Conservation (phyloP, 1,140 invertebrate species). For the Hydropsyche tenuis region DNA sequence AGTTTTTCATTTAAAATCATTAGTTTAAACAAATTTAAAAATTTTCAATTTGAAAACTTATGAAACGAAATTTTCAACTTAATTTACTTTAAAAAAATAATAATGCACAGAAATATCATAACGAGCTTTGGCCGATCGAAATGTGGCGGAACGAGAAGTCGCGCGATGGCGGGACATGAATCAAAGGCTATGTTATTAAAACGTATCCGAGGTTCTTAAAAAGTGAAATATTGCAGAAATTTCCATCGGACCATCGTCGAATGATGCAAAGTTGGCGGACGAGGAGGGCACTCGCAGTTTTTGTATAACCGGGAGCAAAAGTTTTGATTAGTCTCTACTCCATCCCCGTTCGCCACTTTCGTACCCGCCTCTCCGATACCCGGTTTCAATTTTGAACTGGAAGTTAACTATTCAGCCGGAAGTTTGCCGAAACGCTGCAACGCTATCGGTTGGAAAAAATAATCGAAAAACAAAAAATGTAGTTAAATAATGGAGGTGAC, state of each 20-base stretch:
- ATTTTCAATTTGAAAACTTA: too few species aligned
- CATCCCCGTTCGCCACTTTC: too few species aligned
- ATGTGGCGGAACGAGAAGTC: too few species aligned
- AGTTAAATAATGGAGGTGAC: neutral
- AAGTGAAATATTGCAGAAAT: conserved; percentile 12
- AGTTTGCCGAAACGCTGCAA: conserved; percentile 13
- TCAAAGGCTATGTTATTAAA: neutral
- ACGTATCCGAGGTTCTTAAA: conserved; percentile 4
- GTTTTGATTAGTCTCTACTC: conserved; percentile 28
- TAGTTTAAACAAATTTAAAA: too few species aligned
- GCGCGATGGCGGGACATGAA: neutral
- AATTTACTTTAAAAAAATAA: too few species aligned
- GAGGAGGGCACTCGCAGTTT: conserved; percentile 26
- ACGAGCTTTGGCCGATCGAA: too few species aligned
- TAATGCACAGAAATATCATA: too few species aligned
- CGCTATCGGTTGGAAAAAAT: conserved; percentile 1
- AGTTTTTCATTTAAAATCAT: too few species aligned
- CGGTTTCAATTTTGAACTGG: conserved; percentile 31
- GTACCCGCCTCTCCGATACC: neutral
- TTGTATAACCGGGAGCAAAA: conserved; percentile 22
- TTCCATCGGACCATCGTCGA: conserved; percentile 3
- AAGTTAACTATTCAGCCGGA: conserved; percentile 29
- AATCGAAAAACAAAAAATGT: neutral
- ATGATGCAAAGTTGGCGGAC: conserved; percentile 21
- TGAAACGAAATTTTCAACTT: too few species aligned